Percentiles rank a stretch among this genome's conserved stretches.
Evolutionary conservation across 2,113 vertebrate genomes (phyloP).

Genomic region (Nycticebus coucang): DNA sequence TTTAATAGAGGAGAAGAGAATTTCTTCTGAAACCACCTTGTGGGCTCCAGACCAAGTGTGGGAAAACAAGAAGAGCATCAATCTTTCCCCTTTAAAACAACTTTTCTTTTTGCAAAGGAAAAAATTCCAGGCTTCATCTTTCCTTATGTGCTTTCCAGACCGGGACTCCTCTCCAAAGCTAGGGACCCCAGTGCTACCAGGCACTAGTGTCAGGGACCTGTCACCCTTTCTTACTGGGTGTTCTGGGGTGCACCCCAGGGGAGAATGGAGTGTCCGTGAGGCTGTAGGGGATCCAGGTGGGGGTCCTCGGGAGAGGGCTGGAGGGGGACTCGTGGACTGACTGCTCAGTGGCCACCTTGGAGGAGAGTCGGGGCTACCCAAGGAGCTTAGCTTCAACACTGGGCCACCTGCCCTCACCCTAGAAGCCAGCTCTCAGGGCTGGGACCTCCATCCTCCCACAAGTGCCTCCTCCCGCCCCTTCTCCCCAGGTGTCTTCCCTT

Average conservation of each 20-base stretch:
- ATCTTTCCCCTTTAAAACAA: slow-evolving; percentile 46
- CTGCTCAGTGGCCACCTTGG: not conserved
- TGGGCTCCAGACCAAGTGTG: slow-evolving; percentile 54
- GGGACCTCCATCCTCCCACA: rapidly evolving
- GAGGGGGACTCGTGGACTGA: not conserved
- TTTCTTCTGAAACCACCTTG: slow-evolving; percentile 51
- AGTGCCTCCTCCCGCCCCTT: too few relatives aligned
- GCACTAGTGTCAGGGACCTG: rapidly evolving
- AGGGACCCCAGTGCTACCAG: not conserved
- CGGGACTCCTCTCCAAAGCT: not conserved
- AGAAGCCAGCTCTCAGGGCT: not conserved
- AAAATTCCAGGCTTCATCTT: slow-evolving; percentile 59
- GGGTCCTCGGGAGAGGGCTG: not conserved
- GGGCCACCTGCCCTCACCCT: not conserved
- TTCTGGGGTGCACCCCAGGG: not conserved
- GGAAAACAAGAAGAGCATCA: slow-evolving; percentile 6
- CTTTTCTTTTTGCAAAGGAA: not conserved
- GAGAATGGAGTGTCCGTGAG: rapidly evolving
- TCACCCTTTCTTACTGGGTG: not conserved
- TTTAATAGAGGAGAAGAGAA: not conserved
- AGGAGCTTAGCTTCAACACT: not conserved
- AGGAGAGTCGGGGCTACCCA: too few relatives aligned
- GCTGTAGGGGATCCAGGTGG: not conserved
- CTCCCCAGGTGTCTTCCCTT: too few relatives aligned
- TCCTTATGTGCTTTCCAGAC: not conserved